phyloP scores from a whole-genome alignment of 2,113 vertebrate species.

The Hipposideros armiger region DNA sequence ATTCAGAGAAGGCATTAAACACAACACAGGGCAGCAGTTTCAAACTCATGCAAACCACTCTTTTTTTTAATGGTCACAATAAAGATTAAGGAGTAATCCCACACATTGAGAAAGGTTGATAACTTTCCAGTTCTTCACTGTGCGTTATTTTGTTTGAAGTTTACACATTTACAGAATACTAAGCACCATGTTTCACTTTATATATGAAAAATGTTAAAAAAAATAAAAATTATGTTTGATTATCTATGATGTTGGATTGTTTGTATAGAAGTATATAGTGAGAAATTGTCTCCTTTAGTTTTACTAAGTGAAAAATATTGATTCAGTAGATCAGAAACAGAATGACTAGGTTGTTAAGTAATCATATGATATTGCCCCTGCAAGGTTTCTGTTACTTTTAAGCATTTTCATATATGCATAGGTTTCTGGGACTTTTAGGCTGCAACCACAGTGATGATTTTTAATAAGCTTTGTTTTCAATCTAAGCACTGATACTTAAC shows the following conservation, averaged over 20 bases:
- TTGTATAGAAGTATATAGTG: not conserved
- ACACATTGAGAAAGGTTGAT: not conserved
- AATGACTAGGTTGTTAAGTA: slow-evolving; percentile 9
- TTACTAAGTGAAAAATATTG: slow-evolving; percentile 36
- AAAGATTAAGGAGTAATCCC: slow-evolving; percentile 38
- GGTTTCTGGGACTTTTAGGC: not conserved
- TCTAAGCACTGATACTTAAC: slow-evolving; percentile 32
- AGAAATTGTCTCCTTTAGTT: slow-evolving; percentile 12
- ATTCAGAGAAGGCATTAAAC: not conserved
- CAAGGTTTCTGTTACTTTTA: not conserved
- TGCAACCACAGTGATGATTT: not conserved
- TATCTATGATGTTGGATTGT: slow-evolving; percentile 40
- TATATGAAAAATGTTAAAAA: slow-evolving; percentile 37
- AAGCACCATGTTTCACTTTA: not conserved
- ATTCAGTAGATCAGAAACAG: slow-evolving; percentile 51
- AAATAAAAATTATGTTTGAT: slow-evolving; percentile 59
- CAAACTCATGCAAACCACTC: not conserved
- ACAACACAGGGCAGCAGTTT: not conserved
- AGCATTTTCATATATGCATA: not conserved
- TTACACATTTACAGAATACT: not conserved
- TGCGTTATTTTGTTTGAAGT: slow-evolving; percentile 56
- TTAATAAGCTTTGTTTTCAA: slow-evolving; percentile 29
- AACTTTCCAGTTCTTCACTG: slow-evolving; percentile 33
- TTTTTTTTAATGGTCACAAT: not conserved
- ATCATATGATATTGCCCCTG: not conserved